phyloP scores from a whole-genome alignment of 2,797 vertebrate genomes.

The Heteromormyrus szaboi region DNA sequence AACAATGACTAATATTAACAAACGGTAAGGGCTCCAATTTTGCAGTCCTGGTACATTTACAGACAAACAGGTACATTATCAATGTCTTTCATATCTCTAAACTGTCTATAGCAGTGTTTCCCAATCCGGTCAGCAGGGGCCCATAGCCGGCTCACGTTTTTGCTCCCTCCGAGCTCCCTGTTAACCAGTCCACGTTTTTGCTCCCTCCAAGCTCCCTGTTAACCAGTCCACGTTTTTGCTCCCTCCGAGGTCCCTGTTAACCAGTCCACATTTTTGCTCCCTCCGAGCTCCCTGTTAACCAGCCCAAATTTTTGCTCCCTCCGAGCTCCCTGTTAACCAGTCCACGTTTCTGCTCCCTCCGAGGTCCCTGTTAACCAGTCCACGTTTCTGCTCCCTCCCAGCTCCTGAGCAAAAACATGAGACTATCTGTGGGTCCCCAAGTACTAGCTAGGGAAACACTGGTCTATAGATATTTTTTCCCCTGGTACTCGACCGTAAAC shows the following conservation, averaged over 20 bases:
- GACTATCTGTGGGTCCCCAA: neutral
- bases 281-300: too few species aligned
- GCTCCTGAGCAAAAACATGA: neutral
- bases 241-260: neutral
- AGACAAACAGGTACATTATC: neutral
- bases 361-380: too few species aligned
- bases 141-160: neutral
- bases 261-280: neutral
- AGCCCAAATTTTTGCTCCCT: too few species aligned
- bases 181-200: too few species aligned
- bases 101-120: neutral
- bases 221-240: too few species aligned
- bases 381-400: neutral
- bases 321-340: too few species aligned
- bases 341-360: too few species aligned
- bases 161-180: too few species aligned
- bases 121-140: neutral
- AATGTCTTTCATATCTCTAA: neutral
- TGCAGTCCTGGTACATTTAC: neutral
- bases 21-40: neutral
- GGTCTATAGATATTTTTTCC: neutral
- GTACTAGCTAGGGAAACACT: neutral
- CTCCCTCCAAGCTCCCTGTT: neutral
- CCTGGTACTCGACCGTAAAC: neutral
- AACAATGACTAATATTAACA: neutral